A percentile compares a stretch with the other conserved stretches of the same genome.
Evolutionary conservation across 2,888 invertebrate species (phyloP).

Genomic region (Tinea trinotella): DNA sequence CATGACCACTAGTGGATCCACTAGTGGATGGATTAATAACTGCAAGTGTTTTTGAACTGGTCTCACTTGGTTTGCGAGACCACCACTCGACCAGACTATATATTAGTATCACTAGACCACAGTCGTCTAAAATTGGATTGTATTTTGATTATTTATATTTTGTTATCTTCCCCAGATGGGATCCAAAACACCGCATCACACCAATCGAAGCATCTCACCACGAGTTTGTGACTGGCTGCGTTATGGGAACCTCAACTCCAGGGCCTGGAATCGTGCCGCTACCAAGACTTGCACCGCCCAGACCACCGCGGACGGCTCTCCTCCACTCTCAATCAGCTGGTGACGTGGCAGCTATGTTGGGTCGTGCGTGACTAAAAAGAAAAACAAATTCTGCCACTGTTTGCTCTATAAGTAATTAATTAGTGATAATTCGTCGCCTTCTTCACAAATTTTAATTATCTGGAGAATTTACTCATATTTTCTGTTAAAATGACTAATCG

Average conservation of each 20-base stretch:
- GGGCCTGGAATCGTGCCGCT: conserved; percentile 50
- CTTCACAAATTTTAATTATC: too few species aligned
- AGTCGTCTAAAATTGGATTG: too few species aligned
- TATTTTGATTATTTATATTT: too few species aligned
- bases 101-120: too few species aligned
- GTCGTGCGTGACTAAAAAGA: conserved; percentile 71
- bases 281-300: conserved; percentile 32
- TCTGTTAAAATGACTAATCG: too few species aligned
- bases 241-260: conserved; percentile 50
- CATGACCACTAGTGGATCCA: too few species aligned
- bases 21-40: too few species aligned
- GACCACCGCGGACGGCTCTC: conserved; percentile 45
- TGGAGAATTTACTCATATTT: too few species aligned
- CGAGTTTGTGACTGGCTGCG: conserved; percentile 79
- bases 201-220: conserved; percentile 92
- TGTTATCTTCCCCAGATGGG: conserved; percentile 79
- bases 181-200: conserved; percentile 91
- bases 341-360: conserved; percentile 76
- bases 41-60: too few species aligned
- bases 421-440: neutral
- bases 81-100: too few species aligned
- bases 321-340: conserved; percentile 77
- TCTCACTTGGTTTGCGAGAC: too few species aligned
- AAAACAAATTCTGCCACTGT: neutral
- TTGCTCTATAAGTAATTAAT: conserved; percentile 10